phyloP scores from a whole-genome alignment of 92 coral and sea anemone genomes.

The Micromussa lordhowensis region DNA sequence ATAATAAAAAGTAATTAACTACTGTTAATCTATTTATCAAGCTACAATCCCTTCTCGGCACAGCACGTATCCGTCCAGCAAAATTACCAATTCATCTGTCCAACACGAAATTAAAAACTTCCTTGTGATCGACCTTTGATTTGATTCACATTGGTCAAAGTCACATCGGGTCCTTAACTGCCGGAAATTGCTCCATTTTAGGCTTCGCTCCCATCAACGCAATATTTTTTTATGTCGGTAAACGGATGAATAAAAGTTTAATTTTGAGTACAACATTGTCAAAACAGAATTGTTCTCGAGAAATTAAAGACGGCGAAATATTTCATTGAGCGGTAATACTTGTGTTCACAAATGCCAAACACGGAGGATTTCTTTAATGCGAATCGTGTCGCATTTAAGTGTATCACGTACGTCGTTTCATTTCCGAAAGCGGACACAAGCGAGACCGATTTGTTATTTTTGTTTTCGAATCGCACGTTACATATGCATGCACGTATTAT shows the following conservation, averaged over 20 bases:
- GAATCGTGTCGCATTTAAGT: conserved; percentile 34
- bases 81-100: conserved; percentile 33
- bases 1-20: conserved; percentile 75
- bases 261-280: conserved; percentile 36
- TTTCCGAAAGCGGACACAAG: conserved; percentile 26
- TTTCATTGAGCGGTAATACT: conserved; percentile 30
- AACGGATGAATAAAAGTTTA: conserved; percentile 43
- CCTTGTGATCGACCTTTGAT: conserved; percentile 49
- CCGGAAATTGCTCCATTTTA: conserved; percentile 51
- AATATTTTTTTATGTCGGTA: conserved; percentile 29
- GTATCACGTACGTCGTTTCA: conserved; percentile 17
- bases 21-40: conserved; percentile 78
- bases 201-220: conserved; percentile 16
- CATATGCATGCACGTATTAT: background rate
- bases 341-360: conserved; percentile 42
- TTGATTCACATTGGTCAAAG: conserved; percentile 51
- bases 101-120: conserved; percentile 45
- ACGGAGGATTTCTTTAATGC: conserved; percentile 28
- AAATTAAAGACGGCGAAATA: conserved; percentile 28
- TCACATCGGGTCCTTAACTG: conserved; percentile 26
- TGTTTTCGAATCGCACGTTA: background rate
- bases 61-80: conserved; percentile 38
- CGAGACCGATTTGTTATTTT: conserved; percentile 28
- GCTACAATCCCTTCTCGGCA: conserved; percentile 62
- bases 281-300: conserved; percentile 47